Conservation (phyloP, 2,113 vertebrate species). For the Columba livia region DNA sequence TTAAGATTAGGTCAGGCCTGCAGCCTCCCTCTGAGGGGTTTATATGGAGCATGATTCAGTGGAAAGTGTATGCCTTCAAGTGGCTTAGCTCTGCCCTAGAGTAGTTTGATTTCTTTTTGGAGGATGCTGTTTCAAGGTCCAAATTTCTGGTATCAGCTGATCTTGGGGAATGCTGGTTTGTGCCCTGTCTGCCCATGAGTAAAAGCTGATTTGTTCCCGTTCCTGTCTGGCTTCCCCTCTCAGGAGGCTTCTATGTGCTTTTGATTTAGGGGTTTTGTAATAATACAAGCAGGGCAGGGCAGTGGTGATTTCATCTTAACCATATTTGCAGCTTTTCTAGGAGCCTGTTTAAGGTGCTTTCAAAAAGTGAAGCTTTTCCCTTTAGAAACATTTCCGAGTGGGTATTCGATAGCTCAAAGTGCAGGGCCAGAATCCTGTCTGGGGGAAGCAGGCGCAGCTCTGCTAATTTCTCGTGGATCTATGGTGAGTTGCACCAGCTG, state of each 20-base stretch:
- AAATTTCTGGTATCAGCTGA: neutral
- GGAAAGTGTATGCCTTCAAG: neutral
- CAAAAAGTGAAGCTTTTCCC: neutral
- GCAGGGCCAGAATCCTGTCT: neutral
- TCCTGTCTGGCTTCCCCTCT: neutral
- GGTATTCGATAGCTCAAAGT: neutral
- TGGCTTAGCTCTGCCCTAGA: neutral
- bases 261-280: neutral
- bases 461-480: neutral
- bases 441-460: neutral
- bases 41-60: neutral
- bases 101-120: neutral
- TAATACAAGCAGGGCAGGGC: neutral
- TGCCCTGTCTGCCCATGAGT: neutral
- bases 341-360: neutral
- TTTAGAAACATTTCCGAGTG: neutral
- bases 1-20: neutral
- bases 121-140: neutral
- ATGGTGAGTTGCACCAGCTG: neutral
- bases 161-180: neutral
- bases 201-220: neutral
- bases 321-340: neutral
- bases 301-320: neutral
- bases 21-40: neutral
- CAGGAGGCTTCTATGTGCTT: neutral